Conservation (phyloP, 2,113 vertebrate genomes). For the Numenius arquata region DNA sequence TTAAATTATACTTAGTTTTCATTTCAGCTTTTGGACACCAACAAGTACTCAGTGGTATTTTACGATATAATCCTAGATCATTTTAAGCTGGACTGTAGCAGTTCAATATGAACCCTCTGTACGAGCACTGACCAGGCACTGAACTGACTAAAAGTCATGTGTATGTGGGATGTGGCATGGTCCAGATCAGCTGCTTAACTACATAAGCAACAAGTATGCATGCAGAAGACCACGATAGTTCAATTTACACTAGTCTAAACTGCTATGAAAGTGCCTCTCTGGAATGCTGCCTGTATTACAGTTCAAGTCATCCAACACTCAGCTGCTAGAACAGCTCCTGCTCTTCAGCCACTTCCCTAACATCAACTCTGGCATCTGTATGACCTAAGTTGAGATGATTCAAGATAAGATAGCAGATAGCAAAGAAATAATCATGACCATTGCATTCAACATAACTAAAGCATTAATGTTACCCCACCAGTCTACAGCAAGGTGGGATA, state of each 20-base stretch:
- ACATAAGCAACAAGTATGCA: background rate
- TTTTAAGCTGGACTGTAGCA: background rate
- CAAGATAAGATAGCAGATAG: background rate
- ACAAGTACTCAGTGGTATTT: background rate
- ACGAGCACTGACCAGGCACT: background rate
- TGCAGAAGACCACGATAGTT: accelerated
- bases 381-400: background rate
- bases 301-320: background rate
- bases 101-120: background rate
- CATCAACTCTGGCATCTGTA: background rate
- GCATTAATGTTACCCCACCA: background rate
- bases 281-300: background rate
- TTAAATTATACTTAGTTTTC: background rate
- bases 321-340: background rate
- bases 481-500: background rate
- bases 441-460: background rate
- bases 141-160: background rate
- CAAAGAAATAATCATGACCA: background rate
- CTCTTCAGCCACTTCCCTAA: background rate
- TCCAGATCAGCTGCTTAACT: background rate
- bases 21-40: background rate
- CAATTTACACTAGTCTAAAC: background rate
- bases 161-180: background rate
- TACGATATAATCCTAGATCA: background rate
- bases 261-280: background rate